Conservation (phyloP, 1,140 invertebrate genomes). For the Harlomillsia oculata region DNA sequence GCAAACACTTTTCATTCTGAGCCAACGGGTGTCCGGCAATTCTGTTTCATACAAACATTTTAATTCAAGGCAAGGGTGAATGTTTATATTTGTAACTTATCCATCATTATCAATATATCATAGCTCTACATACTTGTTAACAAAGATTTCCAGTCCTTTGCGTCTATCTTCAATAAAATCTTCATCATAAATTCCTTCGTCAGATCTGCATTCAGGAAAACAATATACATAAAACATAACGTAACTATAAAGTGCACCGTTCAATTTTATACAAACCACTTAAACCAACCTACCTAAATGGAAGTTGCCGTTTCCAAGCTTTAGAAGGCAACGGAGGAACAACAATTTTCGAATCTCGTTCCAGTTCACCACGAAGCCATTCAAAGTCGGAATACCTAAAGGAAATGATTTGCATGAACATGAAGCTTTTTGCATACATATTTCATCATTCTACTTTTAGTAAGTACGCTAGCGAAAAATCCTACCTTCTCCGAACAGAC, state of each 20-base stretch:
- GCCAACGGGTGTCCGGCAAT: constrained; percentile 99
- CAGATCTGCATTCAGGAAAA: constrained; percentile 49
- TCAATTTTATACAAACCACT: neutral
- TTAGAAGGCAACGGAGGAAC: constrained; percentile 95
- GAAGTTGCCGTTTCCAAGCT: constrained; percentile 95
- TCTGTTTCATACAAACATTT: too few species aligned
- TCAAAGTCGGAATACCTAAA: constrained; percentile 88
- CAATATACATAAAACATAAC: neutral
- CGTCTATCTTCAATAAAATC: constrained; percentile 98
- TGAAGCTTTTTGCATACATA: neutral
- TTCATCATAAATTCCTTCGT: constrained; percentile 99
- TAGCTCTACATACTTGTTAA: constrained; percentile 89
- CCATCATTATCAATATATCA: too few species aligned
- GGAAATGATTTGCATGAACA: neutral
- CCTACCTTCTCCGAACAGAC: constrained; percentile 79
- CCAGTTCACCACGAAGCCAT: constrained; percentile 88
- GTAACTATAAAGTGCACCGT: neutral
- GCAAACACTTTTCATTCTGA: constrained; percentile 97
- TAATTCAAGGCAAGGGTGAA: too few species aligned
- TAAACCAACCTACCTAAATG: constrained; percentile 55
- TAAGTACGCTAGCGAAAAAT: neutral
- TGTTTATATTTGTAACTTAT: too few species aligned
- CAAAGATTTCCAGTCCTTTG: constrained; percentile 94
- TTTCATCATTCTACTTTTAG: neutral
- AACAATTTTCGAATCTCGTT: constrained; percentile 99